A percentile compares a stretch with the other conserved stretches of the same genome.
phyloP scores from a whole-genome alignment of 2,113 vertebrate genomes.

The Amphilophus citrinellus region DNA sequence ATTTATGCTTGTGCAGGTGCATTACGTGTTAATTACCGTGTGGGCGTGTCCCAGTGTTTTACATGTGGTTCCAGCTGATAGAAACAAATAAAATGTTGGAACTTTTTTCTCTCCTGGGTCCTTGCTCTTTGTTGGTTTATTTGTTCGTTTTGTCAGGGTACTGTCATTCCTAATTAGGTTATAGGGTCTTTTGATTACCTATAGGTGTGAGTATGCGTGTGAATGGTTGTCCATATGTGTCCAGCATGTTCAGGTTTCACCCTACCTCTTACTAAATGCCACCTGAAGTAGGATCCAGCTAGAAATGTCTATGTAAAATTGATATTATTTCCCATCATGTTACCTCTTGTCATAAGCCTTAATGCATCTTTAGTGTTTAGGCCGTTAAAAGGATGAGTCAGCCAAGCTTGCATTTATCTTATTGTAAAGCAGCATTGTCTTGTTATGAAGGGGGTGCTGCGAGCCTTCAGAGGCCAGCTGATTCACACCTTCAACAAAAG shows the following conservation, averaged over 20 bases:
- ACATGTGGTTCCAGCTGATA: too few species aligned
- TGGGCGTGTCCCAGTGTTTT: too few species aligned
- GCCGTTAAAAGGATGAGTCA: background rate
- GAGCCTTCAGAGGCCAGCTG: conserved; percentile 86
- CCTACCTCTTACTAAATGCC: background rate
- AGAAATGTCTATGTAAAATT: background rate
- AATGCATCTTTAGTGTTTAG: background rate
- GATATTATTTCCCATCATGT: too few species aligned
- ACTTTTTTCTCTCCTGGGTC: too few species aligned
- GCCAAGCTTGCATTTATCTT: background rate
- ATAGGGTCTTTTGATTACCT: background rate
- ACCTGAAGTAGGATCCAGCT: background rate
- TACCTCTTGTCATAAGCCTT: background rate
- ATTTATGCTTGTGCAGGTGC: too few species aligned
- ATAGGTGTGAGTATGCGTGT: background rate
- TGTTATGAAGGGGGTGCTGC: conserved; percentile 82
- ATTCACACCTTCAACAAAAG: conserved; percentile 93
- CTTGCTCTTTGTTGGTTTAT: too few species aligned
- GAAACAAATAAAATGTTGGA: too few species aligned
- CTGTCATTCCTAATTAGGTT: background rate
- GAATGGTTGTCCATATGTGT: background rate
- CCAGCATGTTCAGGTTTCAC: background rate
- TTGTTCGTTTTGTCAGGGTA: background rate
- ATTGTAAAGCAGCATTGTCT: background rate
- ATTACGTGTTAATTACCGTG: too few species aligned